These are phyloP conservation scores for Strix uralensis DNA, from an alignment of 2,113 vertebrate genomes.

Conservation along the genomic window DNA sequence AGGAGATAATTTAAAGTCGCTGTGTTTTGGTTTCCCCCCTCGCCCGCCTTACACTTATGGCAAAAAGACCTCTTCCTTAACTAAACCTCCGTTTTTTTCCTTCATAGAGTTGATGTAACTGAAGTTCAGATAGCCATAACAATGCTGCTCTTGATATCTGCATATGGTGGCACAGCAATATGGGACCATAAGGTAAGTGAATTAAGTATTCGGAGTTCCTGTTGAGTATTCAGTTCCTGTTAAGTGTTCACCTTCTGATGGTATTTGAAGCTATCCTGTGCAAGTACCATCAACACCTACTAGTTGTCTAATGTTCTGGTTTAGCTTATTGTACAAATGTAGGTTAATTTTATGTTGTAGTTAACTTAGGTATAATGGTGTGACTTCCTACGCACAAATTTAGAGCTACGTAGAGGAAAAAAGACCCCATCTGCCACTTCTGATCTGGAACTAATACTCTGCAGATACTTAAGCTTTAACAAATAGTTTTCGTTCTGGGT, in stretches of 20 bases:
- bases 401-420: conserved; percentile 21
- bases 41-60: not conserved
- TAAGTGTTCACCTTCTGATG: not conserved
- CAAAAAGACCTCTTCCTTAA: not conserved
- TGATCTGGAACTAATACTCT: not conserved
- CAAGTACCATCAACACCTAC: not conserved
- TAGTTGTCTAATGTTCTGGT: not conserved
- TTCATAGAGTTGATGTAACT: conserved; percentile 90
- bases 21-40: no score
- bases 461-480: not conserved
- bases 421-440: conserved; percentile 43
- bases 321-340: not conserved
- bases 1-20: not conserved
- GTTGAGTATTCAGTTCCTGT: not conserved
- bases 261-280: not conserved
- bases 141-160: conserved; percentile 85
- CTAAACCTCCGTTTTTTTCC: not conserved
- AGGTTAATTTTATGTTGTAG: not conserved
- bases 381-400: not conserved
- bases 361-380: not conserved
- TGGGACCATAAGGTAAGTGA: conserved; percentile 86
- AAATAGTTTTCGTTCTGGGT: not conserved
- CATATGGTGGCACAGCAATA: conserved; percentile 82
- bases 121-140: conserved; percentile 91
- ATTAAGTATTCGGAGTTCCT: not conserved